A percentile compares a stretch with the other conserved stretches of the same genome.
These are phyloP conservation scores for Casuarius casuarius DNA, from an alignment of 2,113 vertebrate genomes.

Conservation along the genomic window DNA sequence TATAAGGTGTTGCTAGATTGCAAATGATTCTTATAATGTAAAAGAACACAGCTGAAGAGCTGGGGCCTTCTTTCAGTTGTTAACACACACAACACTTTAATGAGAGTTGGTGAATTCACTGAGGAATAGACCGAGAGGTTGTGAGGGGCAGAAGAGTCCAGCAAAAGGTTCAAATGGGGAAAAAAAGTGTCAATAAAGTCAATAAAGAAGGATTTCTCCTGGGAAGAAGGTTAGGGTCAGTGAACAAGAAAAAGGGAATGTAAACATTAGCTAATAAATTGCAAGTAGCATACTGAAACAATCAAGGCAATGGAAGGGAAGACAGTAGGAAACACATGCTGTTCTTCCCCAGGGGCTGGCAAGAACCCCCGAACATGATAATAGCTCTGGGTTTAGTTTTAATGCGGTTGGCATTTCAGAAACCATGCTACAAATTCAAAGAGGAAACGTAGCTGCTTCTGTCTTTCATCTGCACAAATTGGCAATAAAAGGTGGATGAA, in stretches of 20 bases:
- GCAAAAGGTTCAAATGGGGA: not conserved
- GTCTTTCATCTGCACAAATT: not conserved
- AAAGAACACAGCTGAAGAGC: not conserved
- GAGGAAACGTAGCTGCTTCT: constrained; percentile 9
- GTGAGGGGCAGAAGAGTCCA: not conserved
- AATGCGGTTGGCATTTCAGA: constrained; percentile 13
- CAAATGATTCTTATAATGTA: not conserved
- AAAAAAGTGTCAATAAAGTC: not conserved
- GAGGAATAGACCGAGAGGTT: not conserved
- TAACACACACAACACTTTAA: constrained; percentile 12
- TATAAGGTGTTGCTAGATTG: not conserved
- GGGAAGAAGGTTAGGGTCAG: constrained; percentile 1
- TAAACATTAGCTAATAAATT: constrained; percentile 28
- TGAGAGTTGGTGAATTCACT: not conserved
- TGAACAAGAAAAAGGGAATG: not conserved
- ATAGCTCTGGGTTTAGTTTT: constrained; percentile 18
- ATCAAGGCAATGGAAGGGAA: not conserved
- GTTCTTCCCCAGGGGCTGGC: not conserved
- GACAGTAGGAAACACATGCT: not conserved
- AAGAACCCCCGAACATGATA: not conserved
- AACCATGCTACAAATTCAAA: not conserved
- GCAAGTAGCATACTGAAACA: not conserved
- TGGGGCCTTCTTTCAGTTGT: not conserved
- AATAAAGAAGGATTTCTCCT: not conserved
- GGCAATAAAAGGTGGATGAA: constrained; percentile 19